These are phyloP conservation scores for Argopecten irradians DNA, from an alignment of 1,140 invertebrate species.

Conservation along the genomic window DNA sequence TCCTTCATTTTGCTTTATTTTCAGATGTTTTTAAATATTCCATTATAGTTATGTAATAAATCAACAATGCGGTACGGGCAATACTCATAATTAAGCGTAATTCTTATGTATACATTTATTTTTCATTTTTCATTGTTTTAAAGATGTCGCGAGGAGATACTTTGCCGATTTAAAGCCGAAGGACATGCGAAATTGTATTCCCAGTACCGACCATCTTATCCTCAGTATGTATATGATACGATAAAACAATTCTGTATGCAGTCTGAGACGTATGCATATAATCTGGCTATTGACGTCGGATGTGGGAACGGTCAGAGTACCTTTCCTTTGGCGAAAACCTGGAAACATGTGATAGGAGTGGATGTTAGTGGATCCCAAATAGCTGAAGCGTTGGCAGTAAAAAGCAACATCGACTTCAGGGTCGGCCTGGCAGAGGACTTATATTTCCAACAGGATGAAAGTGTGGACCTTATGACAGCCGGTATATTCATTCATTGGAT, in stretches of 20 bases:
- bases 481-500: slow-evolving; percentile 78
- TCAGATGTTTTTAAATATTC: too few species aligned
- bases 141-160: too few species aligned
- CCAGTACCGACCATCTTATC: slow-evolving; percentile 72
- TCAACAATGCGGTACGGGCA: too few species aligned
- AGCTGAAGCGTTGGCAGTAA: background rate
- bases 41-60: too few species aligned
- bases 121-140: too few species aligned
- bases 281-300: slow-evolving; percentile 76
- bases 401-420: slow-evolving; percentile 54
- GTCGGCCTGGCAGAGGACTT: slow-evolving; percentile 73
- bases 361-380: slow-evolving; percentile 52
- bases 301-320: slow-evolving; percentile 80
- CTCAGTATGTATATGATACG: slow-evolving; percentile 62
- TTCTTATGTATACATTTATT: too few species aligned
- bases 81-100: too few species aligned
- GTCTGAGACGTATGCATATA: slow-evolving; percentile 49
- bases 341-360: slow-evolving; percentile 61
- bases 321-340: slow-evolving; percentile 72
- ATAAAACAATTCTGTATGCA: slow-evolving; percentile 71
- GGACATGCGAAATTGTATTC: slow-evolving; percentile 68
- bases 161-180: slow-evolving; percentile 61
- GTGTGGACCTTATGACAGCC: slow-evolving; percentile 76
- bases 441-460: slow-evolving; percentile 59
- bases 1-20: too few species aligned